Evolutionary conservation across 2,888 invertebrate species (phyloP).

Genomic region (Muscina levida): DNA sequence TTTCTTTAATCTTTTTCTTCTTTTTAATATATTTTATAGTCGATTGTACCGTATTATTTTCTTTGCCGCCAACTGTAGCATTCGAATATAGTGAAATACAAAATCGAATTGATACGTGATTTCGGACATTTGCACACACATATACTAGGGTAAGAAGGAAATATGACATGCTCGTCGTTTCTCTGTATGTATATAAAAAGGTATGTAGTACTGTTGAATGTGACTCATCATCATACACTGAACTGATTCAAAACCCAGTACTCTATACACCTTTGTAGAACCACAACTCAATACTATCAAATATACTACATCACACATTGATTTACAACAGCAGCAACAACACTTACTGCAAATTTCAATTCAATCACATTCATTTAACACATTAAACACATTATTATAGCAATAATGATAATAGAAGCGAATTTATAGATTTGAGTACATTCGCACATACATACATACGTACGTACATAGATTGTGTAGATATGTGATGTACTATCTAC

Average conservation of each 20-base stretch:
- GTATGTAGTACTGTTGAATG: neutral
- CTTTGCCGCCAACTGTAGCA: no score
- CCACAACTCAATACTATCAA: neutral
- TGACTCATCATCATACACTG: neutral
- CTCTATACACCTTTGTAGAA: no score
- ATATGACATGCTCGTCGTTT: no score
- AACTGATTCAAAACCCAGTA: no score
- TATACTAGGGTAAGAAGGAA: no score
- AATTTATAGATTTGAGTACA: neutral
- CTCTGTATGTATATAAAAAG: no score
- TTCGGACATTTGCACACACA: conserved; percentile 17
- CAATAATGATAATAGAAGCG: neutral
- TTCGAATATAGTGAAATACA: conserved; percentile 8
- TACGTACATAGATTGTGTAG: neutral
- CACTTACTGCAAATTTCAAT: neutral
- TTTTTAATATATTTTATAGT: no score
- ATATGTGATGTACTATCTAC: no score
- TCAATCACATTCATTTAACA: conserved; percentile 3
- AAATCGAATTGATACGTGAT: conserved; percentile 39
- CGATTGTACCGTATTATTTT: no score
- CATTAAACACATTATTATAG: neutral
- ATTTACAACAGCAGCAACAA: neutral
- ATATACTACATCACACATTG: neutral
- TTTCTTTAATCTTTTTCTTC: no score
- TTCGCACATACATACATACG: neutral